phyloP scores from a whole-genome alignment of 2,888 invertebrate genomes.

The Sinodicranocentrus sp. region DNA sequence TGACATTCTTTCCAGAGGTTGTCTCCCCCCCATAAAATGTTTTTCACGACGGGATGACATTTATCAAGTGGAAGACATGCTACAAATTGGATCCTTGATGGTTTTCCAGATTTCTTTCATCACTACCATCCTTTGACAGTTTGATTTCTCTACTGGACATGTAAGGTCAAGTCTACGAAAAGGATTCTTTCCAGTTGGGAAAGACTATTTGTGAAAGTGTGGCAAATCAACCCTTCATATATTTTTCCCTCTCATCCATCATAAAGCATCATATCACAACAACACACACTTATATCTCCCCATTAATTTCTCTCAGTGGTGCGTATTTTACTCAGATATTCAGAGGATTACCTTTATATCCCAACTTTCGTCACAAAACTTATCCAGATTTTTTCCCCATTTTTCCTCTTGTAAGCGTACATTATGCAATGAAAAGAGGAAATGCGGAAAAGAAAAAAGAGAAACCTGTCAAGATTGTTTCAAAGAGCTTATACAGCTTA shows the following conservation, averaged over 20 bases:
- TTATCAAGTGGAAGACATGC: conserved; percentile 57
- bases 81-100: conserved; percentile 55
- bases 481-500: conserved; percentile 54
- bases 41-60: no score
- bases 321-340: conserved; percentile 44
- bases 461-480: conserved; percentile 58
- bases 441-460: conserved; percentile 26
- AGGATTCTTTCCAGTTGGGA: conserved; percentile 26
- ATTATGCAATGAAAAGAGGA: conserved; percentile 11
- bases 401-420: neutral
- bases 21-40: no score
- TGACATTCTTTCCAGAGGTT: no score
- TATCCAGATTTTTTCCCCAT: neutral
- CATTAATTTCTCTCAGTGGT: conserved; percentile 46
- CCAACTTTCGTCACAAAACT: neutral
- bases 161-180: conserved; percentile 61
- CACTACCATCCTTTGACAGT: conserved; percentile 57
- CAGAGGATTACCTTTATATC: conserved; percentile 31
- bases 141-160: conserved; percentile 67
- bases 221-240: neutral
- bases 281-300: conserved; percentile 43
- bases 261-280: conserved; percentile 43
- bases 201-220: conserved; percentile 37
- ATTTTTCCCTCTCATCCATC: neutral
- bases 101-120: conserved; percentile 22